Percentiles rank a stretch among this genome's conserved stretches.
Evolutionary conservation across 2,888 invertebrate species (phyloP).

Genomic region (Tortricodes alternella): DNA sequence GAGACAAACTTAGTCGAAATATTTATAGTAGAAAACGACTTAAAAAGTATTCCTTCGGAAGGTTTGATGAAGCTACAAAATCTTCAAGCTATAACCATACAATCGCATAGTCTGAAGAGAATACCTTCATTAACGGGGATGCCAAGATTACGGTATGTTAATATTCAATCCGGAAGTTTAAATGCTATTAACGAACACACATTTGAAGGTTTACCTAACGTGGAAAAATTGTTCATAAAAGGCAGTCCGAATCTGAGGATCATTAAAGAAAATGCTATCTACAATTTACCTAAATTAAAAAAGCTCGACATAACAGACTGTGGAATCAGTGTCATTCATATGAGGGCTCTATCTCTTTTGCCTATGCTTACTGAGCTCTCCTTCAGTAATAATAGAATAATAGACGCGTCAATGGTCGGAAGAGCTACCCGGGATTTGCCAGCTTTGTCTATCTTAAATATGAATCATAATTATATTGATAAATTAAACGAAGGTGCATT

Average conservation of each 20-base stretch:
- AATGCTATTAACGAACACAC: constrained; percentile 86
- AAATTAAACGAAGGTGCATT: constrained; percentile 89
- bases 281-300: constrained; percentile 86
- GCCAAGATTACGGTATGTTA: constrained; percentile 87
- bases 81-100: constrained; percentile 92
- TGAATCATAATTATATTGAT: constrained; percentile 88
- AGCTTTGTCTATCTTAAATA: constrained; percentile 85
- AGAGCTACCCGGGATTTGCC: constrained; percentile 89
- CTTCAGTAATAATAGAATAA: constrained; percentile 87
- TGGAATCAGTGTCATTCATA: constrained; percentile 89
- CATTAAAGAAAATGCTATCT: constrained; percentile 88
- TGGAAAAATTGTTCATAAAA: constrained; percentile 89
- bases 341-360: constrained; percentile 87
- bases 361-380: constrained; percentile 88
- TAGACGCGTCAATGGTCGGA: constrained; percentile 92
- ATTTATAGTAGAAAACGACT: constrained; percentile 91
- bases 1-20: constrained; percentile 91
- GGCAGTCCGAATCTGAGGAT: constrained; percentile 86
- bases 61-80: constrained; percentile 88
- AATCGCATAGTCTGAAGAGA: constrained; percentile 89
- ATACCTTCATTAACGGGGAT: constrained; percentile 88
- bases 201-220: constrained; percentile 86
- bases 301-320: constrained; percentile 90
- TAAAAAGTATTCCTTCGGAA: constrained; percentile 90
- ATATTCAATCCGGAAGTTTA: constrained; percentile 86